A percentile compares a stretch with the other conserved stretches of the same genome.
Conservation (phyloP, 2,113 vertebrate genomes). For the Leptobrachium ailaonicum region DNA sequence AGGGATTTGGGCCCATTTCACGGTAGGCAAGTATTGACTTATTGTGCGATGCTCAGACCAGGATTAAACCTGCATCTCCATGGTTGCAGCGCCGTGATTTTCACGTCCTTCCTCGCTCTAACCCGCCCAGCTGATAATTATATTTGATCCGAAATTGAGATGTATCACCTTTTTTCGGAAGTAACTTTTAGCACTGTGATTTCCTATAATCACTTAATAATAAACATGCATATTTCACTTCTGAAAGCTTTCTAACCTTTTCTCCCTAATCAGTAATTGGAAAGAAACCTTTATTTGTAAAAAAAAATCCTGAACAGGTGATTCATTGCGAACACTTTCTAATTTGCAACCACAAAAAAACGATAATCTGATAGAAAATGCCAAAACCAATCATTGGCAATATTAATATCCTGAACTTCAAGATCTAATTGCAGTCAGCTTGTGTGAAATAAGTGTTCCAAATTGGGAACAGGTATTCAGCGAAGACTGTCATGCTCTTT, state of each 20-base stretch:
- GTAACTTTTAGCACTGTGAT: conserved; percentile 1
- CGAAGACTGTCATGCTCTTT: conserved; percentile 11
- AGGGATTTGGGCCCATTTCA: too few species aligned
- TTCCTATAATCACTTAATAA: conserved; percentile 31
- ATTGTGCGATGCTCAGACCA: too few species aligned
- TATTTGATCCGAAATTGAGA: too few species aligned
- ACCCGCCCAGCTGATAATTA: too few species aligned
- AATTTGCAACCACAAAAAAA: conserved; percentile 21
- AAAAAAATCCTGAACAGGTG: conserved; percentile 15
- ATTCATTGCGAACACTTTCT: conserved; percentile 8
- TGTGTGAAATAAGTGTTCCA: conserved; percentile 22
- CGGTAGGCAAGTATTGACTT: too few species aligned
- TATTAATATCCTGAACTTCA: conserved; percentile 35
- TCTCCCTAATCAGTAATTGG: conserved; percentile 16
- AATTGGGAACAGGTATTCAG: conserved; percentile 10
- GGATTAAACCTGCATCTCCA: too few species aligned
- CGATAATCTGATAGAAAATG: conserved; percentile 34
- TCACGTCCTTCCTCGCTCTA: too few species aligned
- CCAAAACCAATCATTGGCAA: conserved; percentile 25
- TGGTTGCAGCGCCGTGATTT: too few species aligned
- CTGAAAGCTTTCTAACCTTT: conserved; percentile 34
- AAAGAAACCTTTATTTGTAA: conserved; percentile 12
- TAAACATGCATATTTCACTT: conserved; percentile 25
- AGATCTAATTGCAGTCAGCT: conserved; percentile 26
- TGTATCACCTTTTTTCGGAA: neutral